Percentiles rank a stretch among this genome's conserved stretches.
Evolutionary conservation across 2,888 invertebrate genomes (phyloP).

Genomic region (Cataglyphis rosenhaueri): DNA sequence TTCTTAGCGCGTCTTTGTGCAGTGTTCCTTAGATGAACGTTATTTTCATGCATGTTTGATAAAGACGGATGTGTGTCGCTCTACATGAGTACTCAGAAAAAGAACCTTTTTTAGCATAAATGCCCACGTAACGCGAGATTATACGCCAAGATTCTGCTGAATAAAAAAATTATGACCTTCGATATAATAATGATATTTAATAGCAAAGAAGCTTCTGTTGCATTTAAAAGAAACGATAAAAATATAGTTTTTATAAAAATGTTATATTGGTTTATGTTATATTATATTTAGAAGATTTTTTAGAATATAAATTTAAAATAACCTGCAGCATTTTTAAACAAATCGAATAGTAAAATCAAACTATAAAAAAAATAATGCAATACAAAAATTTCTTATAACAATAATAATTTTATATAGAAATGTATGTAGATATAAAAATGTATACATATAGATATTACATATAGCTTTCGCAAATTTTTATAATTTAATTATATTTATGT

Average conservation of each 20-base stretch:
- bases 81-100: slow-evolving; percentile 33
- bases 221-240: slow-evolving; percentile 5
- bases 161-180: slow-evolving; percentile 46
- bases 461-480: background rate
- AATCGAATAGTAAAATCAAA: background rate
- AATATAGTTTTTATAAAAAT: background rate
- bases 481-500: background rate
- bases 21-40: slow-evolving; percentile 41
- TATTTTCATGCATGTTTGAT: slow-evolving; percentile 45
- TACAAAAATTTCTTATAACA: background rate
- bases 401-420: background rate
- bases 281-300: background rate
- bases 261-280: background rate
- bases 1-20: slow-evolving; percentile 51
- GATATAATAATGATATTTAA: slow-evolving; percentile 37
- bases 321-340: background rate
- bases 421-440: background rate
- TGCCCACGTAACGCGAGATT: slow-evolving; percentile 27
- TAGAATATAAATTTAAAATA: background rate
- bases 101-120: slow-evolving; percentile 22
- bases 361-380: background rate
- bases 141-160: slow-evolving; percentile 26
- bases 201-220: background rate
- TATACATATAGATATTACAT: background rate
- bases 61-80: slow-evolving; percentile 3